Base-by-base conservation (phyloP, 2,797 vertebrate species). In the Myoxocephalus aenaeus region DNA sequence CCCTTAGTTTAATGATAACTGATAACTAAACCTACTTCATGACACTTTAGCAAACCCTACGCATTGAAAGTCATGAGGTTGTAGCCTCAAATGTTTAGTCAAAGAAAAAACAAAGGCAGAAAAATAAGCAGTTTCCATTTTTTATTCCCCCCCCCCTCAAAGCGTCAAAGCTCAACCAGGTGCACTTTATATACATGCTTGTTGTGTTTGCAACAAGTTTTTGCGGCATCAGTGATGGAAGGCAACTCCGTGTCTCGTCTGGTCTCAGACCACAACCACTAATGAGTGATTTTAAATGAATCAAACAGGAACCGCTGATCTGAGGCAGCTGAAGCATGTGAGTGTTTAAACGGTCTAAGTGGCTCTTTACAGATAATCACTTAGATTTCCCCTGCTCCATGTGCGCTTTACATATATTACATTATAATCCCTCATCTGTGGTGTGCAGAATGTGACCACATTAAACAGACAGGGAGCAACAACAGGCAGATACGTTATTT, bases 281-380 rank as follows among this genome's bases (percentile, higher is more conserved):
- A 81, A 22, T 58, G 32, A 44, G 42, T 44, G 42, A 44, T 44
- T 67, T 77, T 79, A 68, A 78, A 81, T 2, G n/a, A 82, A 70
- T 51, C 7, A 13, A 72, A 38, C 22, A 15, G 72, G 34, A 44
- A 64, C 75, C 72, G 56, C 27, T 54, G 77, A 77, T 75, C 51
- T 48, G 68, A 22, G n/a, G 77, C 61, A 12, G 64, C 13, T 36
- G 80, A 72, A 64, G 79, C 54, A 4, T 71, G 36, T 25, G 53
- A 62, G 67, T 64, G 51, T 81, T 86, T 78, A 56, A 69, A 70
- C 67, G 65, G 68, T 29, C 61, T 73, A 82, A 87, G 75, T 86
- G 79, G 36, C 70, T 68, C 87, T 86, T 79, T 64, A 80, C 65
- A 61, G 40, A 65, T 64, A 75, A 81, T 69, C 69, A 42, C 68